A percentile compares a stretch with the other conserved stretches of the same genome.
Conservation (phyloP, 2,113 vertebrate genomes). For the Ictalurus punctatus region DNA sequence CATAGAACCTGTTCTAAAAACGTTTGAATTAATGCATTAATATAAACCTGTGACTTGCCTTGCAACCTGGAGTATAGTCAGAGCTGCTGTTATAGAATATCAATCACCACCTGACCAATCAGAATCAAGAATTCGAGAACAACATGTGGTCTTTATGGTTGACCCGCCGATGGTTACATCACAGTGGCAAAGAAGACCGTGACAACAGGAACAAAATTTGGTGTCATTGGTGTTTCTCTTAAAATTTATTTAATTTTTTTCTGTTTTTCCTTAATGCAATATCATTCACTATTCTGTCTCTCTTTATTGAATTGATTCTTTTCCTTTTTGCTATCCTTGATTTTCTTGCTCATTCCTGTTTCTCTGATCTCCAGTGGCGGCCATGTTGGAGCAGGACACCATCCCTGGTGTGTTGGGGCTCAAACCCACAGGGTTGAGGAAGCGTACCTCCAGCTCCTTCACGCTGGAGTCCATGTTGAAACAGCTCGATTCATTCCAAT, state of each 20-base stretch:
- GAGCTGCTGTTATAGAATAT: neutral
- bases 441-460: slow-evolving; percentile 85
- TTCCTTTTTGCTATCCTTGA: neutral
- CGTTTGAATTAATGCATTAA: neutral
- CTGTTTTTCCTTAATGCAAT: neutral
- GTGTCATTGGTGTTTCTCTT: neutral
- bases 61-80: neutral
- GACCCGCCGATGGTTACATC: neutral
- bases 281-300: neutral
- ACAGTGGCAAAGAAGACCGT: neutral
- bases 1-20: neutral
- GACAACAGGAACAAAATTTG: neutral
- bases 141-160: neutral
- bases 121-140: neutral
- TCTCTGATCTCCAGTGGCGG: slow-evolving; percentile 75
- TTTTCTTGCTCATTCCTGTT: neutral
- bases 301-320: neutral
- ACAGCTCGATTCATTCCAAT: slow-evolving; percentile 84
- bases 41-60: neutral
- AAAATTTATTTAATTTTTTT: neutral
- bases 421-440: slow-evolving; percentile 90
- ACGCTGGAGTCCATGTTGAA: slow-evolving; percentile 88
- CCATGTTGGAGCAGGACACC: slow-evolving; percentile 94
- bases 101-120: neutral
- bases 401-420: slow-evolving; percentile 90